Conservation (phyloP, 2,113 vertebrate species). For the Litocranius walleri region DNA sequence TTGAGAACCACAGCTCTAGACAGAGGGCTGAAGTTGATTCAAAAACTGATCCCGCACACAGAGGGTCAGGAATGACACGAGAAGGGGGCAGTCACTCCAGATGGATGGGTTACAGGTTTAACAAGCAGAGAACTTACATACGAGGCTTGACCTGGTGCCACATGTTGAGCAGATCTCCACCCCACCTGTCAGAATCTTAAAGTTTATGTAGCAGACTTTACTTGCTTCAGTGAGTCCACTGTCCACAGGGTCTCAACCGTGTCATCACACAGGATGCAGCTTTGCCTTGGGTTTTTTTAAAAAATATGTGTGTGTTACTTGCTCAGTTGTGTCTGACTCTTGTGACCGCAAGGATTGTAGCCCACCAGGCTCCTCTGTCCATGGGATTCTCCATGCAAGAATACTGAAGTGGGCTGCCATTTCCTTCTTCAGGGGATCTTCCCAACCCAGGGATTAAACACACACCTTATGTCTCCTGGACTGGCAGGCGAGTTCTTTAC, state of each 20-base stretch:
- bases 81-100: not conserved
- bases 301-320: not conserved
- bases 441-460: not conserved
- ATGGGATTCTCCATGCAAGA: not conserved
- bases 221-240: too few species aligned
- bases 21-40: not conserved
- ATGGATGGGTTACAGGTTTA: not conserved
- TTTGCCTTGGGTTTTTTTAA: not conserved
- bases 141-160: not conserved
- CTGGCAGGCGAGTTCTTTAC: not conserved
- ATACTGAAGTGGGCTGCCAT: not conserved
- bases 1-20: not conserved
- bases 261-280: rapidly evolving
- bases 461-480: not conserved
- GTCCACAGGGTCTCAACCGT: not conserved
- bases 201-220: not conserved
- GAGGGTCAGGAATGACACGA: not conserved
- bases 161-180: not conserved
- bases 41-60: rapidly evolving
- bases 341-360: not conserved
- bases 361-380: not conserved
- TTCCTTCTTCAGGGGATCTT: not conserved
- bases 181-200: not conserved
- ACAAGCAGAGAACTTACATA: not conserved
- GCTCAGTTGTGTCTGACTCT: not conserved